Percentiles rank a stretch among this genome's conserved stretches.
Evolutionary conservation across 2,797 vertebrate genomes (phyloP).

Genomic region (Zalophus californianus): DNA sequence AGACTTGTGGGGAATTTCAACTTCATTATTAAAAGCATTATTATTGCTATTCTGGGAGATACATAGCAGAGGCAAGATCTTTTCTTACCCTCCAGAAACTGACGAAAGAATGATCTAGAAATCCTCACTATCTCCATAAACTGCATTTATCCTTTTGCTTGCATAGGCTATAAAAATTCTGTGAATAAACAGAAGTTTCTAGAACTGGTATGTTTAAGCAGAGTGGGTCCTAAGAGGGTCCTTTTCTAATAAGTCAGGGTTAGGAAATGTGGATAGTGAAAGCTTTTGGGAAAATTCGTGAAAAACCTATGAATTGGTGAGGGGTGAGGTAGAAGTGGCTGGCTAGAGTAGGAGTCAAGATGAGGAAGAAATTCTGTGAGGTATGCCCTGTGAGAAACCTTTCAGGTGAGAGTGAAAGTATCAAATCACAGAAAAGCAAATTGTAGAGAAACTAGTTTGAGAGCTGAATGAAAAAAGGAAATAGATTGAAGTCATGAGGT

Average conservation of each 20-base stretch:
- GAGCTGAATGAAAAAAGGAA: neutral
- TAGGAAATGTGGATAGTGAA: neutral
- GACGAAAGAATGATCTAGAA: neutral
- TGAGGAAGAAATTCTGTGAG: neutral
- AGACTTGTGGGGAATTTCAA: neutral
- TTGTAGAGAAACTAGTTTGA: neutral
- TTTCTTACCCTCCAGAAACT: neutral
- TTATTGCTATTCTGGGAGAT: neutral
- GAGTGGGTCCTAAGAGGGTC: neutral
- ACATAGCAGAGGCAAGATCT: neutral
- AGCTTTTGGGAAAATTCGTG: neutral
- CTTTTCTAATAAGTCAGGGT: neutral
- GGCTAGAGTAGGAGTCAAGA: neutral
- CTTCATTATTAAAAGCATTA: conserved; percentile 13
- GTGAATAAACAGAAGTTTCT: neutral
- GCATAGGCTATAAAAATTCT: neutral
- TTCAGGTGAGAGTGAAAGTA: neutral
- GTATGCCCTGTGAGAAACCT: neutral
- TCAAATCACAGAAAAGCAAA: neutral
- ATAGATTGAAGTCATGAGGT: neutral
- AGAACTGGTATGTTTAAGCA: neutral
- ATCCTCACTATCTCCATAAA: neutral
- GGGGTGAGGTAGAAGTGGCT: neutral
- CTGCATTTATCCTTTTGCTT: neutral
- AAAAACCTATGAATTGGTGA: neutral